Conservation (phyloP, 2,797 vertebrate genomes). For the Myripristis jacobus region DNA sequence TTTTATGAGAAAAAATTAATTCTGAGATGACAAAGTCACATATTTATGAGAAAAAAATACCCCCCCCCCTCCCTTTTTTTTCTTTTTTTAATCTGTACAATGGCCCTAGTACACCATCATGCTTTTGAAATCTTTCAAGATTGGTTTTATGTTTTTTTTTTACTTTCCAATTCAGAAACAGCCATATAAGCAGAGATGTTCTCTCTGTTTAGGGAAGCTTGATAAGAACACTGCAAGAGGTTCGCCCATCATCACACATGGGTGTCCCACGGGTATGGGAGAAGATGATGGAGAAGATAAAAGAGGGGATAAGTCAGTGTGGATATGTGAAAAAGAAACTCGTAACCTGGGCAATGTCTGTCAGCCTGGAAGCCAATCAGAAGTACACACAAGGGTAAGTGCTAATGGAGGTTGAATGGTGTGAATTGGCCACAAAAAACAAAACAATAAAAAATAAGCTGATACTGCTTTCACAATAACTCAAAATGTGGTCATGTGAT, state of each 20-base stretch:
- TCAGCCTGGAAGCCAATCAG: slow-evolving; percentile 86
- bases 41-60: too few relatives aligned
- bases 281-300: slow-evolving; percentile 92
- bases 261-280: slow-evolving; percentile 93
- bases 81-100: too few relatives aligned
- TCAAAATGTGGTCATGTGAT: neutral
- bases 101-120: too few relatives aligned
- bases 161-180: neutral
- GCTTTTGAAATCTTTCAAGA: too few relatives aligned
- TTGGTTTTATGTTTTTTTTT: neutral
- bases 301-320: slow-evolving; percentile 82
- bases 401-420: neutral
- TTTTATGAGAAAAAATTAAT: too few relatives aligned
- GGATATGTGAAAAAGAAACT: slow-evolving; percentile 88
- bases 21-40: too few relatives aligned
- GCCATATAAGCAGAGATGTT: neutral
- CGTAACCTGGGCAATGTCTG: slow-evolving; percentile 89
- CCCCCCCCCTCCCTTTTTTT: too few relatives aligned
- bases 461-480: neutral
- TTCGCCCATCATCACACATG: slow-evolving; percentile 87
- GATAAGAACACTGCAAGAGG: slow-evolving; percentile 85
- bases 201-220: slow-evolving; percentile 83
- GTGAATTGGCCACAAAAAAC: too few relatives aligned
- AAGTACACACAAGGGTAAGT: slow-evolving; percentile 79
- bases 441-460: neutral